Conservation (phyloP, 2,113 vertebrate genomes). For the Alethe diademata region DNA sequence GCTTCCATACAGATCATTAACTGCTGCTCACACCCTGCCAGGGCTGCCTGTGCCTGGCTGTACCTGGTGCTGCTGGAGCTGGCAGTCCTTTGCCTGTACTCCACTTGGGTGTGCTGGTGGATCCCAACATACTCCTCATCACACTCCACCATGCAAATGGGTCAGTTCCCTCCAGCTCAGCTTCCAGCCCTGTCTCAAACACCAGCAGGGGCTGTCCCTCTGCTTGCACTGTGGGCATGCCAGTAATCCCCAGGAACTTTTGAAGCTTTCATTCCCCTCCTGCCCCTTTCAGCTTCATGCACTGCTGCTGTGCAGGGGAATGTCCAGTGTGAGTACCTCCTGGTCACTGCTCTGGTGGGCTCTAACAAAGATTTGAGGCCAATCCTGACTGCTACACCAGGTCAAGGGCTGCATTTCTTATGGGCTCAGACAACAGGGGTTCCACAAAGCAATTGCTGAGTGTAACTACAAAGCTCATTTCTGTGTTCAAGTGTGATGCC, state of each 20-base stretch:
- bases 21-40: background rate
- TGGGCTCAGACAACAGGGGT: background rate
- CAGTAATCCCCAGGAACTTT: background rate
- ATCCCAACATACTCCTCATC: accelerated
- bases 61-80: background rate
- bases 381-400: background rate
- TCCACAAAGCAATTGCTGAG: background rate
- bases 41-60: background rate
- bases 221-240: background rate
- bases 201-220: background rate
- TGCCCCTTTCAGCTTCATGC: background rate
- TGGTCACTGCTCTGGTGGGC: background rate
- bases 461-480: background rate
- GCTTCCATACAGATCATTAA: background rate
- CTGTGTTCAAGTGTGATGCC: background rate
- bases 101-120: accelerated
- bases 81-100: background rate
- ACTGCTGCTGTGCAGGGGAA: background rate
- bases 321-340: background rate
- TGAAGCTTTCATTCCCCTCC: background rate
- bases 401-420: background rate
- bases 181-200: background rate
- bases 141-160: background rate
- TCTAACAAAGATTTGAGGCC: background rate
- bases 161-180: background rate